Conservation (phyloP, 1,140 invertebrate genomes). For the Danaus plexippus region DNA sequence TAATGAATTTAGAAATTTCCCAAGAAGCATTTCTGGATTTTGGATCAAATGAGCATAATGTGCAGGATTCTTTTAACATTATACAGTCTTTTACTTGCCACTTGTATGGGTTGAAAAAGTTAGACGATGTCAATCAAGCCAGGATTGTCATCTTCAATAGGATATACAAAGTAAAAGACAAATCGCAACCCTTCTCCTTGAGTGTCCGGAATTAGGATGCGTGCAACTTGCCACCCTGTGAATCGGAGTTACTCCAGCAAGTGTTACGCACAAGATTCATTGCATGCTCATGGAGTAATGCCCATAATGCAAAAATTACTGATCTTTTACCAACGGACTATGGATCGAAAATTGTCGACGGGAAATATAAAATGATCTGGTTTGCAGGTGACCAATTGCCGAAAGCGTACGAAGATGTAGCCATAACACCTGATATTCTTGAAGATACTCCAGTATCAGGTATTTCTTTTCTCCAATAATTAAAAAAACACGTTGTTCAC, state of each 20-base stretch:
- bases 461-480: conserved; percentile 6
- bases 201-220: too few relatives aligned
- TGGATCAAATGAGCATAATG: too few relatives aligned
- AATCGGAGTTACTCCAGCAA: conserved; percentile 32
- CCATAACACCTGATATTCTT: conserved; percentile 11
- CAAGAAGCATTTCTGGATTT: too few relatives aligned
- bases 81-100: conserved; percentile 13
- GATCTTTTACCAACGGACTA: conserved; percentile 23
- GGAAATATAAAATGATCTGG: conserved; percentile 32
- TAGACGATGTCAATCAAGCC: conserved; percentile 11
- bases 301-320: conserved; percentile 20
- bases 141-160: conserved; percentile 9
- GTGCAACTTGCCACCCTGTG: conserved; percentile 21
- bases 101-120: conserved; percentile 13
- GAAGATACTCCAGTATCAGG: neutral
- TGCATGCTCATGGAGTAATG: conserved; percentile 28
- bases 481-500: conserved; percentile 8
- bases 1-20: too few relatives aligned
- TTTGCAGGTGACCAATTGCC: conserved; percentile 36
- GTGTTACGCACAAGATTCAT: conserved; percentile 30
- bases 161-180: conserved; percentile 9
- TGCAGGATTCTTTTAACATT: conserved; percentile 7
- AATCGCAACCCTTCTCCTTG: too few relatives aligned
- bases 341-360: conserved; percentile 31
- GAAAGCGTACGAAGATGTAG: conserved; percentile 33